Evolutionary conservation across 2,113 vertebrate species (phyloP).

Genomic region (Neotoma lepida): DNA sequence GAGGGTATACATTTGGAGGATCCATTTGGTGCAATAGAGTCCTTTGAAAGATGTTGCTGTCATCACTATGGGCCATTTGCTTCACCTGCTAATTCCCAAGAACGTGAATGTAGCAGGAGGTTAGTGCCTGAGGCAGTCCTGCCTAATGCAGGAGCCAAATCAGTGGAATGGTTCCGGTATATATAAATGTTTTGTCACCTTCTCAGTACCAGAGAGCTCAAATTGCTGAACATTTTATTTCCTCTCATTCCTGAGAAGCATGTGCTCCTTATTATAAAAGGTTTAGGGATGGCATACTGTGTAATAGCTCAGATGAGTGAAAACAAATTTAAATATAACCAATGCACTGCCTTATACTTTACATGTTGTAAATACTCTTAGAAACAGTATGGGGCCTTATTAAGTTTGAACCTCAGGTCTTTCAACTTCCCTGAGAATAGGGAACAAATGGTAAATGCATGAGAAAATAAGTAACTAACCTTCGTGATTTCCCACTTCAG

Average conservation of each 20-base stretch:
- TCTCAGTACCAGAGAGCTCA: slow-evolving; percentile 79
- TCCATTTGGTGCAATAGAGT: slow-evolving; percentile 65
- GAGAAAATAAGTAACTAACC: slow-evolving; percentile 91
- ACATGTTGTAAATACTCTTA: slow-evolving; percentile 87
- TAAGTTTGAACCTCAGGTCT: slow-evolving; percentile 89
- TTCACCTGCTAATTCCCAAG: slow-evolving; percentile 66
- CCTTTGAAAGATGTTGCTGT: slow-evolving; percentile 66
- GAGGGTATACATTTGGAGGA: slow-evolving; percentile 48
- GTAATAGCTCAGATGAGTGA: slow-evolving; percentile 87
- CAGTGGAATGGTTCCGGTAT: slow-evolving; percentile 66
- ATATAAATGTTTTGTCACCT: slow-evolving; percentile 85
- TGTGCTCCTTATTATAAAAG: slow-evolving; percentile 86
- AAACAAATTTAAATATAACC: slow-evolving; percentile 90
- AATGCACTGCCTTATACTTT: slow-evolving; percentile 86
- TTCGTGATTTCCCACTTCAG: slow-evolving; percentile 96
- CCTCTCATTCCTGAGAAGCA: slow-evolving; percentile 84
- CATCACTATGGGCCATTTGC: slow-evolving; percentile 67
- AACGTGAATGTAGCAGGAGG: background rate
- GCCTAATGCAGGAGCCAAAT: slow-evolving; percentile 51
- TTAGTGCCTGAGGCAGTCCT: slow-evolving; percentile 63
- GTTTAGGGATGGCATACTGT: slow-evolving; percentile 86
- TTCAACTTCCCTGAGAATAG: slow-evolving; percentile 87
- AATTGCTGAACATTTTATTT: slow-evolving; percentile 85
- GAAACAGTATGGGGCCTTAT: slow-evolving; percentile 89
- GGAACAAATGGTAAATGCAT: slow-evolving; percentile 93